Percentiles rank a stretch among this genome's conserved stretches.
These are phyloP conservation scores for Tapera naevia DNA, from an alignment of 2,797 vertebrate genomes.

Conservation along the genomic window DNA sequence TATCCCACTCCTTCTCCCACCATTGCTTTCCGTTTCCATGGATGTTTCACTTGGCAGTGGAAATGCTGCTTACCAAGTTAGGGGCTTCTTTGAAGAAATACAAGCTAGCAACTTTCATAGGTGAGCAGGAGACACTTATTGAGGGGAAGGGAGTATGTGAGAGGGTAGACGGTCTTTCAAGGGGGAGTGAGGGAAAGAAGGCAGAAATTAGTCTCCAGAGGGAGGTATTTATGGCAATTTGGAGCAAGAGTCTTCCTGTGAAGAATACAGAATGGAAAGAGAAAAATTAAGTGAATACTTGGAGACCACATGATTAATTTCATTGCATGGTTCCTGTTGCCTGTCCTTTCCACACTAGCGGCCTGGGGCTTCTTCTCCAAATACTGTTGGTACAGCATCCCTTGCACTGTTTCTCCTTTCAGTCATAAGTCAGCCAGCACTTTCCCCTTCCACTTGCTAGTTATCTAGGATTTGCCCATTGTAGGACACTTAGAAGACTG, in stretches of 20 bases:
- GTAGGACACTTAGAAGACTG: not conserved
- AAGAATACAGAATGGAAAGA: not conserved
- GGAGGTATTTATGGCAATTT: not conserved
- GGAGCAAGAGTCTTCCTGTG: not conserved
- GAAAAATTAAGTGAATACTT: not conserved
- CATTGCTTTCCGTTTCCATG: not conserved
- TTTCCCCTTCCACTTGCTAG: not conserved
- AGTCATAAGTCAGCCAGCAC: not conserved
- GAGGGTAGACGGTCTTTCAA: not conserved
- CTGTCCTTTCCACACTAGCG: not conserved
- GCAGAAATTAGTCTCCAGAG: not conserved
- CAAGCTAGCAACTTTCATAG: not conserved
- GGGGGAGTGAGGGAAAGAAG: not conserved
- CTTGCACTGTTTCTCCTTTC: not conserved
- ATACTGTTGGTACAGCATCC: not conserved
- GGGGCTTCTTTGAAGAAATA: not conserved
- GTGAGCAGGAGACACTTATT: not conserved
- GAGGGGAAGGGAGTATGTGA: not conserved
- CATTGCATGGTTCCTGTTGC: not conserved
- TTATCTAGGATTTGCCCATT: not conserved
- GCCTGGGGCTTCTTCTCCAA: not conserved
- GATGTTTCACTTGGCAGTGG: not conserved
- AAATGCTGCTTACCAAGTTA: not conserved
- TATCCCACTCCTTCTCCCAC: not conserved
- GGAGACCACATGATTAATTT: not conserved